phyloP scores from a whole-genome alignment of 2,113 vertebrate genomes.

The Stomatorhinus ivindoensis region DNA sequence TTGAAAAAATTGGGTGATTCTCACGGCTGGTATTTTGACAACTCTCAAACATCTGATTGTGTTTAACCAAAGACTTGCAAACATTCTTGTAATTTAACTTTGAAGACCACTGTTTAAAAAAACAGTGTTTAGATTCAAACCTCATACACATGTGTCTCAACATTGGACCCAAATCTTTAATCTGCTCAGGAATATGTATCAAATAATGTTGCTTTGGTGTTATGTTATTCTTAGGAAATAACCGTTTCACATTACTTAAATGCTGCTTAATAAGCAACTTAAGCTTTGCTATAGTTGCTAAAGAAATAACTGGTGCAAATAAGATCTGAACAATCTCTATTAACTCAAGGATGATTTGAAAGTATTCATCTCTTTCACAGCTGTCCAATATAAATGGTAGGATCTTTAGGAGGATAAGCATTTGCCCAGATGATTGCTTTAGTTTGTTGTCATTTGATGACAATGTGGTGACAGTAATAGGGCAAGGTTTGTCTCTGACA shows the following conservation, averaged over 20 bases:
- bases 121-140: not conserved
- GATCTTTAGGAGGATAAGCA: not conserved
- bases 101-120: not conserved
- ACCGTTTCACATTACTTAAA: not conserved
- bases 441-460: no score
- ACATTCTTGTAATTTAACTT: not conserved
- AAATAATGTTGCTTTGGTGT: not conserved
- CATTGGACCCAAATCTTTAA: not conserved
- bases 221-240: not conserved
- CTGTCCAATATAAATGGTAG: not conserved
- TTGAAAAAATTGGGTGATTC: not conserved
- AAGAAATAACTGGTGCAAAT: not conserved
- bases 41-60: not conserved
- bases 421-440: no score
- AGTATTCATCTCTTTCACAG: not conserved
- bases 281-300: not conserved
- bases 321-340: slow-evolving; percentile 9
- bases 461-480: no score
- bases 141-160: not conserved
- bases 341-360: not conserved
- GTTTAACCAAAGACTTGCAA: not conserved
- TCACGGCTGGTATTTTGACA: not conserved
- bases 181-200: not conserved
- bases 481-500: no score
- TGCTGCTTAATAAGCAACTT: not conserved